A percentile compares a stretch with the other conserved stretches of the same genome.
Conservation (phyloP, 2,113 vertebrate species). For the Spilogale gracilis region DNA sequence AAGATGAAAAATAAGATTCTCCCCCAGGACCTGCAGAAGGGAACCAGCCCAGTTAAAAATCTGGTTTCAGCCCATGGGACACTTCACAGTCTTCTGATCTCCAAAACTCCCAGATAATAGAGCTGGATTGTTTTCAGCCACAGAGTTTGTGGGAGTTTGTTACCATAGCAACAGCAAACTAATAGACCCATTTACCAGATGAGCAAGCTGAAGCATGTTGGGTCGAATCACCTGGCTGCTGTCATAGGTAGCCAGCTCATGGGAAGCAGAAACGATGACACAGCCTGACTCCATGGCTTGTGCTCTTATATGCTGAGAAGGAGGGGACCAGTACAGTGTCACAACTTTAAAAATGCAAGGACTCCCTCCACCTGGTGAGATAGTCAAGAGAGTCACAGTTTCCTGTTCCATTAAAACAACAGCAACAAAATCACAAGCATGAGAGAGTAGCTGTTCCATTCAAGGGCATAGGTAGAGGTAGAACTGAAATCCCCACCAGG, state of each 20-base stretch:
- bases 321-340: not conserved
- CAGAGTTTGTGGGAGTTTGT: not conserved
- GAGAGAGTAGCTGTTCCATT: not conserved
- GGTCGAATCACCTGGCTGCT: not conserved
- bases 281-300: fast-evolving
- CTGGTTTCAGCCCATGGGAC: not conserved
- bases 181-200: not conserved
- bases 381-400: not conserved
- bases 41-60: not conserved
- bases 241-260: not conserved
- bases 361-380: not conserved
- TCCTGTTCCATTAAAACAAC: not conserved
- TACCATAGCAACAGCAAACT: not conserved
- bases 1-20: not conserved
- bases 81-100: not conserved
- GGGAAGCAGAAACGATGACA: not conserved
- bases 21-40: not conserved
- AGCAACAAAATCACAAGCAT: not conserved
- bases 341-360: not conserved
- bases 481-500: fast-evolving
- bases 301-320: not conserved
- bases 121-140: not conserved
- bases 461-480: not conserved
- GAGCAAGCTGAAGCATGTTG: not conserved
- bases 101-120: not conserved